Conservation (phyloP, 2,888 invertebrate species). For the Troglohyphantes excavatus region DNA sequence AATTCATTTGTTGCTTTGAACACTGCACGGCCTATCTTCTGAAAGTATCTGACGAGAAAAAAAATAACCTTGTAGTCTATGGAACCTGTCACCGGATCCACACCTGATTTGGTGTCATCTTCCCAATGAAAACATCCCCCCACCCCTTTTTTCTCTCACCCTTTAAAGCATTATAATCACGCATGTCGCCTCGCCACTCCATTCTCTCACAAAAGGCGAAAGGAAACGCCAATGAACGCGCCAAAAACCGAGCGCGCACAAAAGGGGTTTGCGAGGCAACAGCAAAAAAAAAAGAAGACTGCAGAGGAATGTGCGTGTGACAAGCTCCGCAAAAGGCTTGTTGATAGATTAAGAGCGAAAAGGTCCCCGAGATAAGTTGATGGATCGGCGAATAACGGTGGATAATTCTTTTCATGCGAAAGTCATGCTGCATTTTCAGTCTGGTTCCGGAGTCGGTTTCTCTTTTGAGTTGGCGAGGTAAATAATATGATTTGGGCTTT, state of each 20-base stretch:
- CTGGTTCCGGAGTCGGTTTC: background rate
- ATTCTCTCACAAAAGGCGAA: background rate
- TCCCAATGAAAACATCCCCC: background rate
- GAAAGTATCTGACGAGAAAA: too few species aligned
- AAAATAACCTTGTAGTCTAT: too few species aligned
- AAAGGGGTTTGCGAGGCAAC: background rate
- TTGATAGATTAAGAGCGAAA: conserved; percentile 76
- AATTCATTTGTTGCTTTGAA: too few species aligned
- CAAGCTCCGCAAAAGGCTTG: conserved; percentile 68
- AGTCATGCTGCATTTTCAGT: too few species aligned
- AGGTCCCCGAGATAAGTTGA: conserved; percentile 61
- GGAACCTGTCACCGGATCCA: too few species aligned
- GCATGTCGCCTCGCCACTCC: background rate
- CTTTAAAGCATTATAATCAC: background rate
- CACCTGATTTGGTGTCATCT: too few species aligned
- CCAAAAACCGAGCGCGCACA: conserved; percentile 7
- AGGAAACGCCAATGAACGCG: conserved; percentile 38
- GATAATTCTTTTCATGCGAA: conserved; percentile 54
- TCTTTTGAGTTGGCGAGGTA: background rate
- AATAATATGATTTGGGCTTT: background rate
- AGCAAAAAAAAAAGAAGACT: conserved; percentile 3
- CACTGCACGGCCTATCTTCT: too few species aligned
- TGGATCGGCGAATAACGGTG: conserved; percentile 67
- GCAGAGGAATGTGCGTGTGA: conserved; percentile 72
- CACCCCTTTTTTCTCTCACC: background rate